Conservation (phyloP, 2,888 invertebrate species). For the Myopa testacea region DNA sequence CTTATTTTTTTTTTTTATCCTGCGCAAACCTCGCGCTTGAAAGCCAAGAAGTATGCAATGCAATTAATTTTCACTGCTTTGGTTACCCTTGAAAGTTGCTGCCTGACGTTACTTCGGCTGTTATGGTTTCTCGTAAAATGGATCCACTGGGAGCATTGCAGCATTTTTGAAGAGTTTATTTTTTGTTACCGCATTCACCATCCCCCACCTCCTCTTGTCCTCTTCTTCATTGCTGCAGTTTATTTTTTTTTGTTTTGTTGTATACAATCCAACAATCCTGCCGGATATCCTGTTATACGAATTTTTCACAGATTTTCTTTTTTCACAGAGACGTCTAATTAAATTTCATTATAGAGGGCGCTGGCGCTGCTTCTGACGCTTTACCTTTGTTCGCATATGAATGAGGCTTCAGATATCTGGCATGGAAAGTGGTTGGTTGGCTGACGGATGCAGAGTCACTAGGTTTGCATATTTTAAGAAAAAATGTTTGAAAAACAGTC, state of each 20-base stretch:
- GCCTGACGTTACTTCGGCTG: neutral
- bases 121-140: constrained; percentile 5
- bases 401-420: no score
- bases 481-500: neutral
- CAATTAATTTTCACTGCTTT: constrained; percentile 41
- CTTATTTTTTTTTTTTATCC: constrained; percentile 36
- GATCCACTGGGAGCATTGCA: constrained; percentile 11
- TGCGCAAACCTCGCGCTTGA: constrained; percentile 48
- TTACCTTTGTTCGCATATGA: no score
- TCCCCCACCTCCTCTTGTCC: neutral
- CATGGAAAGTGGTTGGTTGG: no score
- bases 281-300: constrained; percentile 8
- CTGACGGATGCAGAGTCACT: no score
- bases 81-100: constrained; percentile 28
- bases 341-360: constrained; percentile 12
- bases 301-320: neutral
- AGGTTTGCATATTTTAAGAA: no score
- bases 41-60: constrained; percentile 46
- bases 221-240: neutral
- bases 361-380: neutral
- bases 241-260: neutral
- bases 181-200: neutral
- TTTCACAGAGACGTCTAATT: constrained; percentile 19
- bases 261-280: neutral
- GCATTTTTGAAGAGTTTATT: constrained; percentile 1